These are phyloP conservation scores for Gallinago nigripennis DNA, from an alignment of 2,797 vertebrate genomes.

Conservation along the genomic window DNA sequence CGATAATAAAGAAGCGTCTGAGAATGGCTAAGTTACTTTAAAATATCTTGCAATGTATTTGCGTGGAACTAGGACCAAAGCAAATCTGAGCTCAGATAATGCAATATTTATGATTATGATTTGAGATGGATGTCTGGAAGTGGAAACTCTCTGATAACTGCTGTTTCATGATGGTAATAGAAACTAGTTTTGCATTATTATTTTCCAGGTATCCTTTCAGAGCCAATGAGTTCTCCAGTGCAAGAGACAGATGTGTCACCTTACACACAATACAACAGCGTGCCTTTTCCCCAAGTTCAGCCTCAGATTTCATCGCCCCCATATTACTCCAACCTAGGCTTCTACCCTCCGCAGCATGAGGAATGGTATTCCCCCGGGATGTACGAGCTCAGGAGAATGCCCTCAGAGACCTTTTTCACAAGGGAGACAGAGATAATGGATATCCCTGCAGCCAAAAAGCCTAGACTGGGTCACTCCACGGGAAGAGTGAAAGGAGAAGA, in stretches of 20 bases:
- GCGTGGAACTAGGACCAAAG: background rate
- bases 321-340: constrained; percentile 89
- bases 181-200: background rate
- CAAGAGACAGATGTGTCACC: constrained; percentile 88
- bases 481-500: constrained; percentile 93
- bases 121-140: background rate
- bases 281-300: constrained; percentile 87
- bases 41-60: background rate
- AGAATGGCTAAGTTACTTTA: background rate
- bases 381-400: constrained; percentile 88
- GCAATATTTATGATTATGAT: background rate
- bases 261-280: constrained; percentile 85
- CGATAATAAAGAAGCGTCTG: background rate
- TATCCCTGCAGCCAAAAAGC: constrained; percentile 85
- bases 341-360: constrained; percentile 88
- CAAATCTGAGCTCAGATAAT: background rate
- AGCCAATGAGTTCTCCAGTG: constrained; percentile 85
- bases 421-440: constrained; percentile 81
- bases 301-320: constrained; percentile 83
- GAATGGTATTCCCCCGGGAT: constrained; percentile 90
- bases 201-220: constrained; percentile 88
- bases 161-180: background rate
- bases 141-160: background rate
- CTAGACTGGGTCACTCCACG: constrained; percentile 77
- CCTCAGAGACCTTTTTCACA: constrained; percentile 84